A percentile compares a stretch with the other conserved stretches of the same genome.
Conservation (phyloP, 2,113 vertebrate genomes). For the Leuciscus idus region DNA sequence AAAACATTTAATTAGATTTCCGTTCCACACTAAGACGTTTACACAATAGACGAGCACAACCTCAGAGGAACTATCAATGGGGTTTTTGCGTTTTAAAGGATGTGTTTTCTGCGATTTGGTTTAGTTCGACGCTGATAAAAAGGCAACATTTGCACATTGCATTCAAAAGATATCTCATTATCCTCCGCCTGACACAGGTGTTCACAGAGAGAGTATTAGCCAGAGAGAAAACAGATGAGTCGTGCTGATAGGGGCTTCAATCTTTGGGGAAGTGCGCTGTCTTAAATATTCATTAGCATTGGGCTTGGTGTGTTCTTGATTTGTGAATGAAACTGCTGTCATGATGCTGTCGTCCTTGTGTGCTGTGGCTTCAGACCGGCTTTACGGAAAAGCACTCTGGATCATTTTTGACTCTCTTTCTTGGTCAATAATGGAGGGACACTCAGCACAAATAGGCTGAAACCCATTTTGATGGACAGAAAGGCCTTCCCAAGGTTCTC, state of each 20-base stretch:
- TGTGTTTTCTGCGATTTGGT: not conserved
- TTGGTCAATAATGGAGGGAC: constrained; percentile 16
- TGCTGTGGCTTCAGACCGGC: not conserved
- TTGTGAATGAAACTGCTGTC: not conserved
- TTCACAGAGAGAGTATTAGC: constrained; percentile 10
- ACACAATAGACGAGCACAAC: not conserved
- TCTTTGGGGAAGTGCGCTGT: not conserved
- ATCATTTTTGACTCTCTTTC: constrained; percentile 8
- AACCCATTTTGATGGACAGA: constrained; percentile 25
- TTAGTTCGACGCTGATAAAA: constrained; percentile 24
- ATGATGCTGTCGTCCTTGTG: no score
- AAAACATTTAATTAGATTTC: constrained; percentile 30
- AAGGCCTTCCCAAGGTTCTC: constrained; percentile 2
- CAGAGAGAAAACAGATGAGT: constrained; percentile 6
- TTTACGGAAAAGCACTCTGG: not conserved
- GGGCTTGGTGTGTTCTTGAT: not conserved
- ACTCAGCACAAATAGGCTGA: constrained; percentile 27
- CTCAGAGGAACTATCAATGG: constrained; percentile 17
- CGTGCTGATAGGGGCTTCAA: not conserved
- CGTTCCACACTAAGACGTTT: not conserved
- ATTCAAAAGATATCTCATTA: constrained; percentile 37
- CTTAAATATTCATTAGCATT: constrained; percentile 17
- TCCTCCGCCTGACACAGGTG: constrained; percentile 8
- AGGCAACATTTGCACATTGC: constrained; percentile 5
- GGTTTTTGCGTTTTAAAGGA: not conserved